Evolutionary conservation across 2,797 vertebrate genomes (phyloP), one percentile per base, ranked within the genome.

Genomic region (Ctenopoma multispine): DNA sequence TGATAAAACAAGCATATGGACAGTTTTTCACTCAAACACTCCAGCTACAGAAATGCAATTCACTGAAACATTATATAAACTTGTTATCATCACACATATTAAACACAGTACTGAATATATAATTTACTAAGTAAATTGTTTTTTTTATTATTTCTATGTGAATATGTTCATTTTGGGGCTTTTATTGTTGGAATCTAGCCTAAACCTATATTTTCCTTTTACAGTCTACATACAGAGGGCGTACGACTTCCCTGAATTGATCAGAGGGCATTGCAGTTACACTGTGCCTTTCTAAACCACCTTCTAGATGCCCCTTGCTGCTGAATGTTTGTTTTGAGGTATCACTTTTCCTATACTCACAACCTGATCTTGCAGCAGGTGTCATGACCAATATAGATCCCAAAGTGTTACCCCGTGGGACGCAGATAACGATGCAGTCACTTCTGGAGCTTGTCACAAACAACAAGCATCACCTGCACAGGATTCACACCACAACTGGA

Each of bases 21-120:
- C 55, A 24, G 34, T 17, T 63, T 57, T 72, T 69, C 54, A 74
- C 72, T 77, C 48, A 80, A 63, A 64, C 70, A 78, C 79, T 86
- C 58, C 21, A 77, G 57, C 38, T 31, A 18, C 58, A 47, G 62
- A 29, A 69, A 69, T 9, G 53, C 66, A 54, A 24, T 57, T 68
- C 53, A 56, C 58, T 71, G 23, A 60, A 48, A 48, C 24, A 41
- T 62, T 63, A 55, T 41, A 46, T 58, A 54, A 80, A 63, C 23
- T 55, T 41, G 5, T 9, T 54, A 34, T 36, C 7, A 7, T 72
- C 44, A 49, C 47, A 61, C n/a, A 67, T 18, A 36, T 63, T 18
- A 14, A 21, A 61, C 18, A 36, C 24, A 9, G 1, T 15, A 61
- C 3, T 17, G 3, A 41, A 41, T 57, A 24, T 53, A 61, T 67